These are phyloP conservation scores for Avahi laniger DNA, from an alignment of 2,797 vertebrate species.

Conservation along the genomic window DNA sequence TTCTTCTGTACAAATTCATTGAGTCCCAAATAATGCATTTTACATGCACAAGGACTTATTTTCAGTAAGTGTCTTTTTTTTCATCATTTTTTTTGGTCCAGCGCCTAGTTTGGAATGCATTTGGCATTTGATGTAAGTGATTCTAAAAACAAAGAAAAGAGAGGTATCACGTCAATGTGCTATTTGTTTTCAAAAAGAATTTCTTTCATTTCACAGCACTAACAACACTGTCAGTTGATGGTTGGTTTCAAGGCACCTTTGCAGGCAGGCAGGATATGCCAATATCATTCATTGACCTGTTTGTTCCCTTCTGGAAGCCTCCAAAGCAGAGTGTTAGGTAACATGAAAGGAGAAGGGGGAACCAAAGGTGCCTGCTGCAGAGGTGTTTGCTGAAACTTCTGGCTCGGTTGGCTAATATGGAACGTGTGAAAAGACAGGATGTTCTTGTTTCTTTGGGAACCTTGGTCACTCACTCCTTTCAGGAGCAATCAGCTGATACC, in stretches of 20 bases:
- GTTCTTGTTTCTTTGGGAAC: slow-evolving; percentile 60
- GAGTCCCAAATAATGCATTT: background rate
- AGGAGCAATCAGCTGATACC: slow-evolving; percentile 49
- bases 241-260: background rate
- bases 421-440: slow-evolving; percentile 23
- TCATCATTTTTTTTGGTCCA: background rate
- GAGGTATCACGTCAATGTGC: background rate
- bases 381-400: slow-evolving; percentile 14
- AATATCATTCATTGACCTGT: slow-evolving; percentile 45
- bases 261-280: slow-evolving; percentile 25
- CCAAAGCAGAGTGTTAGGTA: slow-evolving; percentile 11
- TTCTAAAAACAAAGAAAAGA: background rate
- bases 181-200: slow-evolving; percentile 57
- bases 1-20: background rate
- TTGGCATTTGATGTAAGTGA: slow-evolving; percentile 28
- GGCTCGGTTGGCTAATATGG: slow-evolving; percentile 36
- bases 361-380: background rate
- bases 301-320: slow-evolving; percentile 41
- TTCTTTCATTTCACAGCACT: background rate
- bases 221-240: background rate
- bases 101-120: background rate
- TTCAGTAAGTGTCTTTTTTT: background rate
- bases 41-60: background rate
- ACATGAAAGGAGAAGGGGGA: background rate
- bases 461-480: slow-evolving; percentile 2